phyloP scores from a whole-genome alignment of 1,140 invertebrate species.

The Monomorium pharaonis region DNA sequence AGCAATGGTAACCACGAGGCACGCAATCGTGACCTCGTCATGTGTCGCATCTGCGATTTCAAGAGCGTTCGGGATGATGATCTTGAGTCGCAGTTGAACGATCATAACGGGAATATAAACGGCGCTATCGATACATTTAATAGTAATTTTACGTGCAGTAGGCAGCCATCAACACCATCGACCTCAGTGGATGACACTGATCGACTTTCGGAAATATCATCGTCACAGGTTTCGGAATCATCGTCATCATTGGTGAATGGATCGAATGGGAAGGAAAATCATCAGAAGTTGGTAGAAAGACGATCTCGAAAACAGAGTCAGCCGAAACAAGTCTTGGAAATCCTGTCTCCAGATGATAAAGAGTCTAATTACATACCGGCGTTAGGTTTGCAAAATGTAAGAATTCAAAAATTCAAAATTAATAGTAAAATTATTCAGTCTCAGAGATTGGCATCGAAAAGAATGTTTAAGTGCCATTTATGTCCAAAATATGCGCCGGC shows the following conservation, averaged over 20 bases:
- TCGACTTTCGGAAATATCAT: neutral
- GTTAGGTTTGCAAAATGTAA: neutral
- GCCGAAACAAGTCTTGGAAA: slow-evolving; percentile 83
- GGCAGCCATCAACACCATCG: neutral
- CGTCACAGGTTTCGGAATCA: neutral
- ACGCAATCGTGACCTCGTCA: slow-evolving; percentile 1
- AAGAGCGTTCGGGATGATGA: slow-evolving; percentile 3
- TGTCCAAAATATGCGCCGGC: slow-evolving; percentile 68
- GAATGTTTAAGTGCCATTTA: slow-evolving; percentile 65
- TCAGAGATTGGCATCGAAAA: neutral
- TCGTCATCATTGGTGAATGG: neutral
- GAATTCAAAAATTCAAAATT: neutral
- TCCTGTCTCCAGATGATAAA: too few species aligned
- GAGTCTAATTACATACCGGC: too few species aligned
- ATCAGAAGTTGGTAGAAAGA: slow-evolving; percentile 44
- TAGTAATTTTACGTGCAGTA: slow-evolving; percentile 63
- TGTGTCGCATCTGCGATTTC: neutral
- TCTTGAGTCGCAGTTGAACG: neutral
- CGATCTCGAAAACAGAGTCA: slow-evolving; percentile 83
- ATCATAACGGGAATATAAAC: neutral
- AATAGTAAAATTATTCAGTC: neutral
- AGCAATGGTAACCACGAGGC: slow-evolving; percentile 35
- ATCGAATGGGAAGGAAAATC: neutral
- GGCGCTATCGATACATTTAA: slow-evolving; percentile 41
- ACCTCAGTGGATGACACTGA: neutral